Conservation (phyloP, 2,113 vertebrate species). For the Echinops telfairi region DNA sequence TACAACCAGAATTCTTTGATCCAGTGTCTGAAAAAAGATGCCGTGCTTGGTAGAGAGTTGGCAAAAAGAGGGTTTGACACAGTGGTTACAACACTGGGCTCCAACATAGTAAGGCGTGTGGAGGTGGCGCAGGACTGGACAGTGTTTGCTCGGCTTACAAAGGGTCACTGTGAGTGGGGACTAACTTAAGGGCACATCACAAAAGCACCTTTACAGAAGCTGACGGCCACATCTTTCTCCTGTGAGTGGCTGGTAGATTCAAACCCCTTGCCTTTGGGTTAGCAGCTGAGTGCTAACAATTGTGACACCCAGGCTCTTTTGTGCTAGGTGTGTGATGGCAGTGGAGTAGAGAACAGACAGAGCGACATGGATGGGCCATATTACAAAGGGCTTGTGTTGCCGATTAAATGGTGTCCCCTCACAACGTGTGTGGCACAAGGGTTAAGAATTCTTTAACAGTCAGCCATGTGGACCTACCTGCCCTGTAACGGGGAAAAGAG, state of each 20-base stretch:
- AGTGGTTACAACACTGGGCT: neutral
- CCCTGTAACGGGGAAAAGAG: too few relatives aligned
- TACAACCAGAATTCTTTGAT: neutral
- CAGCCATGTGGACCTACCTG: too few relatives aligned
- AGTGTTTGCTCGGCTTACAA: neutral
- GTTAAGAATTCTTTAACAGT: too few relatives aligned
- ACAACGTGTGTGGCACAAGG: too few relatives aligned
- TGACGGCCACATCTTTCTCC: neutral
- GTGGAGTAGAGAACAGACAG: neutral
- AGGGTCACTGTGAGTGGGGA: neutral
- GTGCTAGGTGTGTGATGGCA: neutral
- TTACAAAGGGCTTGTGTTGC: neutral
- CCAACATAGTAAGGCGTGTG: neutral
- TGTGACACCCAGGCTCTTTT: neutral
- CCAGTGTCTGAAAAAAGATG: neutral
- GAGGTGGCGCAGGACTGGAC: neutral
- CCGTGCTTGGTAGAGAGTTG: neutral
- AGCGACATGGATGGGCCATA: neutral
- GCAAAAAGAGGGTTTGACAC: neutral
- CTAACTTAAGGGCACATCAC: neutral
- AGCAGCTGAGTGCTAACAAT: neutral
- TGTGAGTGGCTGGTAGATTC: neutral
- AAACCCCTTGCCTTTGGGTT: neutral
- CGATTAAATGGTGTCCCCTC: neutral
- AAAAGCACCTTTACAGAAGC: neutral